Conservation (phyloP, 2,888 invertebrate species). For the Clistopyga incitator region DNA sequence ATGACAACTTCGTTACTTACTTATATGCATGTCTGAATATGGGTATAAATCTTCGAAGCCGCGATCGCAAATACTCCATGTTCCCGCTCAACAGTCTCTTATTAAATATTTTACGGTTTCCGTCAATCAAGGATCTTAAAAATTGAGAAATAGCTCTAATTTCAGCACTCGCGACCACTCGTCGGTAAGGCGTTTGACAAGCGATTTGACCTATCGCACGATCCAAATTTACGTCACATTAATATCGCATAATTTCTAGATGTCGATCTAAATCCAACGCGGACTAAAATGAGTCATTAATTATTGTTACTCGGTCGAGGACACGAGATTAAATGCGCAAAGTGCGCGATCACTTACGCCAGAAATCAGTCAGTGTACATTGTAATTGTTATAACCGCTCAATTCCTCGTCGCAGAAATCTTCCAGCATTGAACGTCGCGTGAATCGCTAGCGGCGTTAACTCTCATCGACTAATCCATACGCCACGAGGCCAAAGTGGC, state of each 20-base stretch:
- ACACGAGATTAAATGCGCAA: neutral
- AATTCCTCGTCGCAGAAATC: constrained; percentile 19
- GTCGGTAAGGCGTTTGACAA: neutral
- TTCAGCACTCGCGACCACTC: neutral
- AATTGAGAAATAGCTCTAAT: neutral
- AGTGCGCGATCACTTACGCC: neutral
- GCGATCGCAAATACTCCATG: neutral
- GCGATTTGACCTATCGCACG: neutral
- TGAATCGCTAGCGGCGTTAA: constrained; percentile 12
- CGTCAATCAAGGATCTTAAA: too few relatives aligned
- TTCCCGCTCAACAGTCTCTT: neutral
- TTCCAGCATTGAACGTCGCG: constrained; percentile 47
- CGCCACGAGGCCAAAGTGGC: constrained; percentile 74
- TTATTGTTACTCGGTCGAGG: neutral
- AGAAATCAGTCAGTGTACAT: constrained; percentile 5
- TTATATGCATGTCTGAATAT: neutral
- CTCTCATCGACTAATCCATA: constrained; percentile 43
- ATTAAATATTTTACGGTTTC: neutral
- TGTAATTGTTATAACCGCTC: neutral
- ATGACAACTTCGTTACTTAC: neutral
- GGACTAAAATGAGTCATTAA: neutral
- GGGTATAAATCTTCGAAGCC: neutral
- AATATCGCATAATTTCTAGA: neutral
- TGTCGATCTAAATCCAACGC: neutral
- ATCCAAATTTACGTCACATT: neutral